These are phyloP conservation scores for Temnothorax rugatulus DNA, from an alignment of 2,888 invertebrate species.

Conservation along the genomic window DNA sequence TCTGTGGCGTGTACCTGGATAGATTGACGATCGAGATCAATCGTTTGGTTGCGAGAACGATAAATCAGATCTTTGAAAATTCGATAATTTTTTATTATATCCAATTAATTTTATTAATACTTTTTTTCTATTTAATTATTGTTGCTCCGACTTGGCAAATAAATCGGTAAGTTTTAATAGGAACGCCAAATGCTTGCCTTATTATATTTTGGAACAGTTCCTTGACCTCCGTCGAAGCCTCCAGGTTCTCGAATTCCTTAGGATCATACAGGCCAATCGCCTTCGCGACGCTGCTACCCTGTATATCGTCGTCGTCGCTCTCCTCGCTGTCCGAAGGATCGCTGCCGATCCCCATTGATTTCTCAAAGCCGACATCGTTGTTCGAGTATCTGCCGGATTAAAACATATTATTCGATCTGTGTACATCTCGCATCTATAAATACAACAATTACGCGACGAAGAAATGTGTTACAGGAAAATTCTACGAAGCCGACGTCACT, in stretches of 20 bases:
- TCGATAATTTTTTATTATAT: slow-evolving; percentile 18
- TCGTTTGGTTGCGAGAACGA: background rate
- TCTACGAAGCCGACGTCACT: background rate
- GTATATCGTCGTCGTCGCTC: slow-evolving; percentile 83
- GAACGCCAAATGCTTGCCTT: slow-evolving; percentile 88
- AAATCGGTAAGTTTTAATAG: background rate
- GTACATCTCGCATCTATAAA: background rate
- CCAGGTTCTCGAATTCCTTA: slow-evolving; percentile 93
- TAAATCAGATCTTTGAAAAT: background rate
- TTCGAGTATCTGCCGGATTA: slow-evolving; percentile 57
- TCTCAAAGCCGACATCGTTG: slow-evolving; percentile 61
- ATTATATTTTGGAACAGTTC: slow-evolving; percentile 97
- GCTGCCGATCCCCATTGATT: slow-evolving; percentile 76
- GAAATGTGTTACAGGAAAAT: background rate
- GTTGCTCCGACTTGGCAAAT: background rate
- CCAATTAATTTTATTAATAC: slow-evolving; percentile 2
- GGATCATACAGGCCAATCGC: slow-evolving; percentile 90
- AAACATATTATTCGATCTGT: background rate
- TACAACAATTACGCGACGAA: background rate
- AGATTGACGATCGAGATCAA: background rate
- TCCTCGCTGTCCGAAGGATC: slow-evolving; percentile 84
- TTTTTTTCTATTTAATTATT: background rate
- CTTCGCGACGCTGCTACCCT: slow-evolving; percentile 76
- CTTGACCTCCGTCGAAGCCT: slow-evolving; percentile 94
- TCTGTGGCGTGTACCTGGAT: slow-evolving; percentile 96